A percentile compares a stretch with the other conserved stretches of the same genome.
Evolutionary conservation across 2,888 invertebrate species (phyloP).

Genomic region (Aphodius granarius): DNA sequence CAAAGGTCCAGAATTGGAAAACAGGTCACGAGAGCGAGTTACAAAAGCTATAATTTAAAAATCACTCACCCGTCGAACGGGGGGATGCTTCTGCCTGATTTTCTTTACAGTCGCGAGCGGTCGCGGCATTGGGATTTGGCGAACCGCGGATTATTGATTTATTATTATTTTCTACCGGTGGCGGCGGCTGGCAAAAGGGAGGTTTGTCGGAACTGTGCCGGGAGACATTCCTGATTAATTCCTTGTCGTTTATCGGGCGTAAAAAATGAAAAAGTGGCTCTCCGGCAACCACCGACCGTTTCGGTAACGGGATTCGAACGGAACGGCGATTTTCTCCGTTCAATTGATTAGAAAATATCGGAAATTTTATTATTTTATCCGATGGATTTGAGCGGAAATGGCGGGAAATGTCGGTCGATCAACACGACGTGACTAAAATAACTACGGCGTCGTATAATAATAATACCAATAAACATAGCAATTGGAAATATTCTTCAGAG

Average conservation of each 20-base stretch:
- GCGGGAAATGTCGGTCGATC: background rate
- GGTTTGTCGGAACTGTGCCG: conserved; percentile 14
- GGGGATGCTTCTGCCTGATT: background rate
- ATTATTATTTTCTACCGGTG: conserved; percentile 4
- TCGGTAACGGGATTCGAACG: background rate
- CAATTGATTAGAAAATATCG: conserved; percentile 6
- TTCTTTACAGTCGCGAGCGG: background rate
- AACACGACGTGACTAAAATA: background rate
- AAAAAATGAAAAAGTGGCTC: conserved; percentile 13
- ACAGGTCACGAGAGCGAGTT: background rate
- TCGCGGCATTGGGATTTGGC: background rate
- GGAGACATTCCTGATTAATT: conserved; percentile 39
- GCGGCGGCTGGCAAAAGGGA: background rate
- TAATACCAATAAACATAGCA: background rate
- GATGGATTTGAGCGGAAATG: background rate
- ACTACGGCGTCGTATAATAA: background rate
- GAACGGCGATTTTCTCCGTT: background rate
- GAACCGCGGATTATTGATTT: conserved; percentile 10
- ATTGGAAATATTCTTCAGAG: too few relatives aligned
- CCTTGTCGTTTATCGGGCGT: conserved; percentile 22
- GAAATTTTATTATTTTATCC: conserved; percentile 10
- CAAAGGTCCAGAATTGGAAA: background rate
- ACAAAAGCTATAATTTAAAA: background rate
- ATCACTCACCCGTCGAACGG: background rate
- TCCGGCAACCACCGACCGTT: background rate